Evolutionary conservation across 1,140 invertebrate species (phyloP), one percentile per base, ranked within the genome.

Genomic region (Magallana ariakensis): DNA sequence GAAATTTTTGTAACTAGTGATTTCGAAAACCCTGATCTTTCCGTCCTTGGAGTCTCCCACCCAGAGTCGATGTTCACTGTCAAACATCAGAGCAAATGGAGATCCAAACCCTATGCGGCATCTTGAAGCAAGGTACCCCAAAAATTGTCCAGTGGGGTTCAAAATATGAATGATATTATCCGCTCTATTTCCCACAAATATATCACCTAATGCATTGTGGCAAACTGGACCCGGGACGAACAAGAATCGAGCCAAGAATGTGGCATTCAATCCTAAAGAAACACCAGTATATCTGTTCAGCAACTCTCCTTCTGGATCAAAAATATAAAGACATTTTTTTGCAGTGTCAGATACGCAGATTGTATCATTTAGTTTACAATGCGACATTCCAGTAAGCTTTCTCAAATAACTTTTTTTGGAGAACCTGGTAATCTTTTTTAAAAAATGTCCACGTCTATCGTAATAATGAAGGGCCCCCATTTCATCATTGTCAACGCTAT

Each of bases 1-100:
- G 13, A 15, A 10, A 55, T 82, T 82, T 19, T 56, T 82, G 19
- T 55, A 82, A 22, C 80, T 82, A 0, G 80, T 55, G 16, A 82
- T 82, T 82, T 82, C 55, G 15, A 55, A 82, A 55, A 82, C 46
- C 19, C 80, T 82, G 6, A 82, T 82, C 55, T 8, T 82, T 9
- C 53, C 80, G 9, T 82, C 80, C 7, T 19, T 55, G 8, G 16
- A 26, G 54, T 82, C 80, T 8, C 80, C 80, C 10, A 82, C 6
- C 80, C 80, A 82, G 46, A 82, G 46, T 55, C 80, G 53, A 15
- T 22, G 13, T n/a, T 82, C 80, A 55, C 16, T 26, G 19, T 54
- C 46, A n/a, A 82, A 55, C 13, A 16, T 7, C 15, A 82, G 19
- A 10, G 53, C 55, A 15, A n/a, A 82, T 16, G 46, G 33, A 10